Evolutionary conservation across 1,140 invertebrate species (phyloP).

Genomic region (Aculops lycopersici): DNA sequence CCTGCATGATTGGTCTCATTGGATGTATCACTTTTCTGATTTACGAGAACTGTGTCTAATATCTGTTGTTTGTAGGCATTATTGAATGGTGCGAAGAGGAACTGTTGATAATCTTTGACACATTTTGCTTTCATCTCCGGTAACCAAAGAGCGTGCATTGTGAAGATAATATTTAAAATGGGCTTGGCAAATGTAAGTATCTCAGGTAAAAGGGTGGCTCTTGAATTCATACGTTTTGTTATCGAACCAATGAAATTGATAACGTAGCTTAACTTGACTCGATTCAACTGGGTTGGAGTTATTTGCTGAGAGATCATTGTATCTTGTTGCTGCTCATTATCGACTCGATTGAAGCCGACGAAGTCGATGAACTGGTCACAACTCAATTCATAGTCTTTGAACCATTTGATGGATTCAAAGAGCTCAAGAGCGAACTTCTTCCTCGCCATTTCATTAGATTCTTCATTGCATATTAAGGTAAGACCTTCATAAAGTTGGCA

Average conservation of each 20-base stretch:
- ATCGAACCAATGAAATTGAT: background rate
- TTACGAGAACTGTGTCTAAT: slow-evolving; percentile 1
- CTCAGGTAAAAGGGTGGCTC: background rate
- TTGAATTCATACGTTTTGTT: background rate
- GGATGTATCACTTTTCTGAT: background rate
- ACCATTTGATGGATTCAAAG: slow-evolving; percentile 1
- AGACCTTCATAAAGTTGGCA: slow-evolving; percentile 3
- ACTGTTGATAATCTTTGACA: background rate
- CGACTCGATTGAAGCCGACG: background rate
- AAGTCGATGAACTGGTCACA: background rate
- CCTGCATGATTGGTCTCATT: background rate
- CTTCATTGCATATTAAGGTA: background rate
- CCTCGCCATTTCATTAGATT: background rate
- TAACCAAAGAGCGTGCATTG: slow-evolving; percentile 2
- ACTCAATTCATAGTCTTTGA: background rate
- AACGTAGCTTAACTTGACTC: background rate
- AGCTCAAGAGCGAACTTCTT: background rate
- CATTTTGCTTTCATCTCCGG: slow-evolving; percentile 1
- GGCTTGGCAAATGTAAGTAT: background rate
- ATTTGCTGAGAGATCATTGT: background rate
- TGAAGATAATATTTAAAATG: background rate
- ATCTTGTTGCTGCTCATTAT: background rate
- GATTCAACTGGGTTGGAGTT: background rate
- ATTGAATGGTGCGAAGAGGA: slow-evolving; percentile 2
- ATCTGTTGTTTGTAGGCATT: slow-evolving; percentile 1